Evolutionary conservation across 2,888 invertebrate genomes (phyloP).

Genomic region (Lasioglossum marginatum): DNA sequence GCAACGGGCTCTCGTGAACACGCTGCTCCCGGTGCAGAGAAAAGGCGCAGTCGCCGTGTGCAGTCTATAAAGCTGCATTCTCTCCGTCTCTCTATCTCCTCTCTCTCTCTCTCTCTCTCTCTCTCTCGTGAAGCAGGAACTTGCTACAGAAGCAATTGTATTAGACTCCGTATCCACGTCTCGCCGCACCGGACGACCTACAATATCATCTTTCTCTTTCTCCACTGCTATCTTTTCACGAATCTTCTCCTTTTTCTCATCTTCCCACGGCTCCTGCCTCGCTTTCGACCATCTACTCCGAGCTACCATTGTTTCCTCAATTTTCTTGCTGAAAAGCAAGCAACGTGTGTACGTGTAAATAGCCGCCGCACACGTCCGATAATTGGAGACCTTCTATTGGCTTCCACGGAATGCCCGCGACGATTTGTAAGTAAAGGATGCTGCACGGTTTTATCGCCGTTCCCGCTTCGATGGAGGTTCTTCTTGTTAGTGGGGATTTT

Average conservation of each 20-base stretch:
- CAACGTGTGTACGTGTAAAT: neutral
- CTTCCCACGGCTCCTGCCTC: neutral
- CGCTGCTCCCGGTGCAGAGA: slow-evolving; percentile 29
- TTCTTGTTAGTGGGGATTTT: neutral
- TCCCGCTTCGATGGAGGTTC: neutral
- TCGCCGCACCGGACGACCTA: slow-evolving; percentile 15
- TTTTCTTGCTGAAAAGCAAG: slow-evolving; percentile 27
- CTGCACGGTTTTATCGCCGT: neutral
- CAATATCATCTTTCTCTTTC: slow-evolving; percentile 27
- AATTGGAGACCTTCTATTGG: neutral
- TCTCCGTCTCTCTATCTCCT: neutral
- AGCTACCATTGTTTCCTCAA: slow-evolving; percentile 37
- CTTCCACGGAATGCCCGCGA: neutral
- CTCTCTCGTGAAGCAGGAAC: slow-evolving; percentile 28
- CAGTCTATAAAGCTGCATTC: slow-evolving; percentile 33
- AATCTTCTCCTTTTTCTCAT: slow-evolving; percentile 8
- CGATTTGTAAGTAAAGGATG: slow-evolving; percentile 1
- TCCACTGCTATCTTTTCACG: neutral
- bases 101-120: neutral
- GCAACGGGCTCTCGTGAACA: slow-evolving; percentile 38
- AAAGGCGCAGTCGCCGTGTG: slow-evolving; percentile 35
- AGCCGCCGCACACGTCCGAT: neutral
- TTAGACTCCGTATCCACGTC: slow-evolving; percentile 57
- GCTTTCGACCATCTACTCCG: neutral
- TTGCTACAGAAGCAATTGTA: slow-evolving; percentile 68